Evolutionary conservation across 2,797 vertebrate species (phyloP).

Genomic region (Phrynocephalus forsythii): DNA sequence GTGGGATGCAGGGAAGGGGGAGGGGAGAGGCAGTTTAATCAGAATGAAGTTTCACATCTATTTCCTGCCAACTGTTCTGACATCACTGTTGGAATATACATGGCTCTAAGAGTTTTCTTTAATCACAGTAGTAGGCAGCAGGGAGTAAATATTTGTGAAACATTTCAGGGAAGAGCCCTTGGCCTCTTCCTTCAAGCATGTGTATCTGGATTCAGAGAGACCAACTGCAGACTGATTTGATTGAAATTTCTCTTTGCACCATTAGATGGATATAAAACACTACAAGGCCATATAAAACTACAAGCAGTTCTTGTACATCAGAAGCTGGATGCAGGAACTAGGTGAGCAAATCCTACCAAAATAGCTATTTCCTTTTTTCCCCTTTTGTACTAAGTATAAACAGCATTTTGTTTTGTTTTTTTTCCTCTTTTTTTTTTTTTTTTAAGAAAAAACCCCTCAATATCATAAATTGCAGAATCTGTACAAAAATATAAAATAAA

Average conservation of each 20-base stretch:
- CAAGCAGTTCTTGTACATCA: conserved; percentile 82
- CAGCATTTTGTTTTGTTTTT: conserved; percentile 78
- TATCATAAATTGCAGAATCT: conserved; percentile 88
- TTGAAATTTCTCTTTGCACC: conserved; percentile 82
- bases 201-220: conserved; percentile 76
- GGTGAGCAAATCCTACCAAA: conserved; percentile 86
- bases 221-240: conserved; percentile 78
- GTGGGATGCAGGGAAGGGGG: neutral
- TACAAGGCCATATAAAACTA: conserved; percentile 85
- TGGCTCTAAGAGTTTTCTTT: conserved; percentile 75
- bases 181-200: conserved; percentile 76
- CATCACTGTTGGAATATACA: conserved; percentile 68
- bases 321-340: conserved; percentile 78
- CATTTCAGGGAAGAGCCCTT: conserved; percentile 68
- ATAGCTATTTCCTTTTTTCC: conserved; percentile 77
- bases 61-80: conserved; percentile 76
- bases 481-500: conserved; percentile 91
- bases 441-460: conserved; percentile 82
- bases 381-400: conserved; percentile 80
- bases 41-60: conserved; percentile 66
- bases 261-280: conserved; percentile 81
- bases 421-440: conserved; percentile 60
- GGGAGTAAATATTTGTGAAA: conserved; percentile 75
- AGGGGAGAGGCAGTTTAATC: conserved; percentile 35
- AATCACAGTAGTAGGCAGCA: conserved; percentile 78